Percentiles rank a stretch among this genome's conserved stretches.
These are phyloP conservation scores for Coregonus clupeaformis DNA, from an alignment of 2,113 vertebrate genomes.

Conservation along the genomic window DNA sequence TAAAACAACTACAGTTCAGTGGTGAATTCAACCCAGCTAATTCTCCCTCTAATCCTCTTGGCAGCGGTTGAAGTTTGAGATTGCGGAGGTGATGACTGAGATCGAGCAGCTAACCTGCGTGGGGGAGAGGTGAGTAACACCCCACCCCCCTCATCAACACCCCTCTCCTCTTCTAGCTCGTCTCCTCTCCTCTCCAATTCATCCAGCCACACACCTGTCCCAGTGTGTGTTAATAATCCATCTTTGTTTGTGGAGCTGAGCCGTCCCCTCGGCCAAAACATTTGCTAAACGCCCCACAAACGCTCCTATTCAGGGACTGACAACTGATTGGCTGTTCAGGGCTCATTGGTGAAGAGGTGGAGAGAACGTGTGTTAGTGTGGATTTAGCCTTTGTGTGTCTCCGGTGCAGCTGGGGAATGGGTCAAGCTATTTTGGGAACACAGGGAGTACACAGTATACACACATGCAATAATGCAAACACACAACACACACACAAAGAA, in stretches of 20 bases:
- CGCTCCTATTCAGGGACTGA: slow-evolving; percentile 33
- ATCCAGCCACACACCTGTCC: no score
- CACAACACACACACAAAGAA: slow-evolving; percentile 1
- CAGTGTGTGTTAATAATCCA: slow-evolving; percentile 42
- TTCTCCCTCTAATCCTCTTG: slow-evolving; percentile 25
- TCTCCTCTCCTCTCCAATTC: background rate
- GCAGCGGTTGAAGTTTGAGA: slow-evolving; percentile 96
- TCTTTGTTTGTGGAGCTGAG: slow-evolving; percentile 52
- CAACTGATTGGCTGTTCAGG: slow-evolving; percentile 38
- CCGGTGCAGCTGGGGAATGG: slow-evolving; percentile 44
- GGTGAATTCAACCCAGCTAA: background rate
- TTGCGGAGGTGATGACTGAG: slow-evolving; percentile 97
- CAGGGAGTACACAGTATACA: slow-evolving; percentile 14
- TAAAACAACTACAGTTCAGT: no score
- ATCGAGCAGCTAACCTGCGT: slow-evolving; percentile 94
- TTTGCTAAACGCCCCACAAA: slow-evolving; percentile 34
- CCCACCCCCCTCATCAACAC: no score
- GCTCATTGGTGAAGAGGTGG: slow-evolving; percentile 22
- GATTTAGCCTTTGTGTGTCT: slow-evolving; percentile 36
- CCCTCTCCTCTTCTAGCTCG: background rate
- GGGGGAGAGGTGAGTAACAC: slow-evolving; percentile 85
- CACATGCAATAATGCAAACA: background rate
- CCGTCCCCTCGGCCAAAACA: slow-evolving; percentile 36
- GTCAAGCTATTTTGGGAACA: slow-evolving; percentile 34
- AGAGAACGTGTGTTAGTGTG: slow-evolving; percentile 28